Conservation (phyloP, 2,888 invertebrate species). For the Lacanobia wlatinum region DNA sequence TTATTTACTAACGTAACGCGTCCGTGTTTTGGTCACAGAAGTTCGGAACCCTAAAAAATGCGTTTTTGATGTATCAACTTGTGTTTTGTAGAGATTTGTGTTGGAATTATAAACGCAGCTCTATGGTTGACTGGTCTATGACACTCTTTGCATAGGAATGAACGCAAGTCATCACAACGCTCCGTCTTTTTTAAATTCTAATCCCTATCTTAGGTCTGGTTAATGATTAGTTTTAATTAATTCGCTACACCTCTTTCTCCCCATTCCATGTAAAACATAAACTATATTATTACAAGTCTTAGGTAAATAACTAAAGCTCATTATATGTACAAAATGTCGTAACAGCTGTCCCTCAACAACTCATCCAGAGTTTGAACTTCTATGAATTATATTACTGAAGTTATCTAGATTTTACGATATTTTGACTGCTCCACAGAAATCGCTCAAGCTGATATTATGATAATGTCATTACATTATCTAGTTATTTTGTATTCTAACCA, state of each 20-base stretch:
- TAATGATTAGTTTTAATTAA: no score
- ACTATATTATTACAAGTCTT: not conserved
- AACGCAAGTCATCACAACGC: no score
- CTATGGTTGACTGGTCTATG: no score
- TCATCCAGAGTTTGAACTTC: constrained; percentile 3
- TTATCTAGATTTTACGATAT: constrained; percentile 12
- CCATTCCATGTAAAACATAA: not conserved
- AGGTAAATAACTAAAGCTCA: not conserved
- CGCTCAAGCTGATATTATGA: constrained; percentile 18
- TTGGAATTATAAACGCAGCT: no score
- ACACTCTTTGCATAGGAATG: no score
- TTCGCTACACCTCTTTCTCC: no score
- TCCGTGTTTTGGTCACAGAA: no score
- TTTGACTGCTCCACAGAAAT: constrained; percentile 8
- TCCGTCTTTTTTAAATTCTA: no score
- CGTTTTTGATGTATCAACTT: not conserved
- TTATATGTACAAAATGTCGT: not conserved
- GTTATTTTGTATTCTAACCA: not conserved
- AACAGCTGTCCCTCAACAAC: constrained; percentile 32
- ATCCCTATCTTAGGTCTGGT: no score
- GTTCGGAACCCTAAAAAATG: no score
- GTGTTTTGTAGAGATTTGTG: not conserved
- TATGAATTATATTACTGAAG: constrained; percentile 23
- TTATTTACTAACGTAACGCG: no score
- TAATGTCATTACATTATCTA: constrained; percentile 23